Conservation (phyloP, 2,113 vertebrate genomes). For the Dasyurus viverrinus region DNA sequence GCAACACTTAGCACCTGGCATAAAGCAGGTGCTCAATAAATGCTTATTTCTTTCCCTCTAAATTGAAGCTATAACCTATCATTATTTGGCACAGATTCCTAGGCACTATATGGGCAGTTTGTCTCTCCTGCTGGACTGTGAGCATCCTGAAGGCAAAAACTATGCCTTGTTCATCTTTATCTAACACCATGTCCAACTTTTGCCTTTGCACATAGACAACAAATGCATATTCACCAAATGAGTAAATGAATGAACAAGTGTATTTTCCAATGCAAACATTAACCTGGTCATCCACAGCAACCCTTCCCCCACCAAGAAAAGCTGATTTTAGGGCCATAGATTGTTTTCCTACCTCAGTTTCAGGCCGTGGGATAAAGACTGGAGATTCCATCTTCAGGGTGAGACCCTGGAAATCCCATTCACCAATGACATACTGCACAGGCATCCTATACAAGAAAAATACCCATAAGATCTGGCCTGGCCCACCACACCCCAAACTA, state of each 20-base stretch:
- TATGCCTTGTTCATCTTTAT: background rate
- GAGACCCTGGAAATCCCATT: constrained; percentile 97
- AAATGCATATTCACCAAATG: background rate
- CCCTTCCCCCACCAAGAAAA: background rate
- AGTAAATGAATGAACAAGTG: background rate
- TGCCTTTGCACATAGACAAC: background rate
- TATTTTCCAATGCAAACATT: background rate
- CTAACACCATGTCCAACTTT: background rate
- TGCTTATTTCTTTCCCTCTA: background rate
- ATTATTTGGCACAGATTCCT: background rate
- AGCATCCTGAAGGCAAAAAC: background rate
- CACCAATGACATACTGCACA: constrained; percentile 95
- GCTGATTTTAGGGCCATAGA: background rate
- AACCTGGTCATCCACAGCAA: background rate
- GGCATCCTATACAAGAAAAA: constrained; percentile 88
- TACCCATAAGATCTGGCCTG: fast-evolving
- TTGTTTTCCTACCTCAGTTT: constrained; percentile 91
- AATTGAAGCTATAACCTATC: background rate
- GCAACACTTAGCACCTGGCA: background rate
- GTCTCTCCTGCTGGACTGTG: background rate
- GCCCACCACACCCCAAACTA: background rate
- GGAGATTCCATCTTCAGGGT: constrained; percentile 94
- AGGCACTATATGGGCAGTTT: background rate
- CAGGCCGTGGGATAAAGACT: constrained; percentile 97
- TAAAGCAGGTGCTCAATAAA: background rate